Evolutionary conservation across 2,888 invertebrate species (phyloP), one percentile per base, ranked within the genome.

Genomic region (Pseudoips prasinana): DNA sequence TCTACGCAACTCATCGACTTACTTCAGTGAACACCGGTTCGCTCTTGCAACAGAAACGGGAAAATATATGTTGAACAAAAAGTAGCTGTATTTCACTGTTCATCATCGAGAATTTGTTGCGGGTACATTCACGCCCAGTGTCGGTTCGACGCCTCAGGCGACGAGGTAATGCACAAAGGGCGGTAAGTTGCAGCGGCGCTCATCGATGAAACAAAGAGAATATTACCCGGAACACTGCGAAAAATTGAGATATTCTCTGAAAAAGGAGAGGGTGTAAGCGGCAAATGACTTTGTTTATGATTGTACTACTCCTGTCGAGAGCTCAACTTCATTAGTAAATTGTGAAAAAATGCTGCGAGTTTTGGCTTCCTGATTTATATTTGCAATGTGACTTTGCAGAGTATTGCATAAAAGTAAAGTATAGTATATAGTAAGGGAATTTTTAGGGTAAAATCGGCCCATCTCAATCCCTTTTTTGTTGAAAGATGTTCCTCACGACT

Each of bases 81-180:
- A 29, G 33, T 33, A 42, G 37, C 39, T 19, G 47, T 43, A 45
- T 37, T 31, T 56, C 37, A 45, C 39, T 26, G 46, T 35, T 52
- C 39, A 43, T 44, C 42, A 35, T 47, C 30, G 31, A 36, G 41
- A 32, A 34, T 32, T 10, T 10, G 22, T 23, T 22, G 26, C 18
- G 30, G 35, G 29, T 25, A 39, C 28, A 33, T 23, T 33, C 39
- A 35, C 14, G 26, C 37, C 30, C 27, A 17, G 46, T 34, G 46
- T 44, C 45, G 45, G 50, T 33, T 42, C 53, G 29, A 43, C 44
- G 69, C 74, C 68, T 49, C 58, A 50, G 64, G 72, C 70, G 40
- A 42, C 57, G 51, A 40, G 53, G 67, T 80, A 78, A 80, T 82
- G 77, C 75, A 74, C 78, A 82, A 81, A 82, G 81, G 72, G 78